Evolutionary conservation across 2,797 vertebrate species (phyloP), one percentile per base, ranked within the genome.

Genomic region (Lophius americanus): DNA sequence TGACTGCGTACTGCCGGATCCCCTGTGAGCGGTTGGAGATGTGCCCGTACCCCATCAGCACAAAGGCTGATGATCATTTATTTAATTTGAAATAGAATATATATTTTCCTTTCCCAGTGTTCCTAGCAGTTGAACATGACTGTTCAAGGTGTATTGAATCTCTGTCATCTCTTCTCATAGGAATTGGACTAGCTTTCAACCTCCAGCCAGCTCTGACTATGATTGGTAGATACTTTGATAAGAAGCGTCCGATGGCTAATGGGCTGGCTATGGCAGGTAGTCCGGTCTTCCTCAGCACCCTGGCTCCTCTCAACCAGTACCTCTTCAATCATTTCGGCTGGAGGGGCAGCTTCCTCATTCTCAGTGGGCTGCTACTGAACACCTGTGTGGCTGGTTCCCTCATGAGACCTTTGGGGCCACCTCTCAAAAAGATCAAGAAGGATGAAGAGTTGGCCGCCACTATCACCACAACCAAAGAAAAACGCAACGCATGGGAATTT

Each of bases 201-300:
- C 93, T 99, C 62, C 98, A 99, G 79, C 98, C 98, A 8, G 95
- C 98, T 1, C 89, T 99, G 77, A 98, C 98, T 0, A 99, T 99
- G 93, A 96, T 99, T 23, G 97, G 98, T 59, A 98, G 88, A 90
- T 99, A 99, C 84, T 99, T 99, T 88, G 95, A 64, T 39, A 95
- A 94, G 91, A 98, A 96, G 73, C 94, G 98, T 7, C 97, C 98
- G 10, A 92, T 98, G 48, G 98, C 98, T 12, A 99, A 96, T 43
- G 98, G 97, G 11, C 74, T 98, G 14, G 96, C 98, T 4, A 99
- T 99, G 98, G 96, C 98, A 6, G 98, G 98, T 68, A 99, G 98
- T 83, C 98, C 98, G 1, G 98, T 99, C 58, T 98, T 99, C 89
- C 93, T 99, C 83, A 97, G 97, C 86, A 95, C 96, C 4, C 61